Conservation (phyloP, 2,797 vertebrate species). For the Sebastes aleutianus region DNA sequence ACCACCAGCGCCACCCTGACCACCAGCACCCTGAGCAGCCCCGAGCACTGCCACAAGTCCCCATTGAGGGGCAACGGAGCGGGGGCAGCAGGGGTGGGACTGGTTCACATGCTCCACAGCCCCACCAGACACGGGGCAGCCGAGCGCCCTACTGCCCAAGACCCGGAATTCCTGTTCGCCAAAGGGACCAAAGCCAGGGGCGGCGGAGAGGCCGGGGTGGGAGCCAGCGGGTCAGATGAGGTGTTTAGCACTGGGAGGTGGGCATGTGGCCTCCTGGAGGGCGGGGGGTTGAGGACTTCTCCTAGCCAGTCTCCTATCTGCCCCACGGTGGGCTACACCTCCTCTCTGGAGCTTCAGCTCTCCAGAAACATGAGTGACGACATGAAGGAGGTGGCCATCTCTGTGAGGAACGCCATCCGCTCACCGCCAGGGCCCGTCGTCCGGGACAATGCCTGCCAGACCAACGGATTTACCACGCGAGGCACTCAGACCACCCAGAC, state of each 20-base stretch:
- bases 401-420: conserved; percentile 88
- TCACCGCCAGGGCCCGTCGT: conserved; percentile 76
- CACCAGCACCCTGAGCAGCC: conserved; percentile 93
- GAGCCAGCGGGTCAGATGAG: conserved; percentile 76
- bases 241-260: conserved; percentile 85
- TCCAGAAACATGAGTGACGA: conserved; percentile 96
- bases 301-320: conserved; percentile 85
- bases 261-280: conserved; percentile 86
- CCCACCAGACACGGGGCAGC: conserved; percentile 76
- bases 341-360: conserved; percentile 89
- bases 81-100: conserved; percentile 44
- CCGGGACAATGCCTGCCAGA: conserved; percentile 93
- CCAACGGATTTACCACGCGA: conserved; percentile 88
- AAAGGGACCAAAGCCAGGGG: conserved; percentile 76
- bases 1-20: conserved; percentile 96
- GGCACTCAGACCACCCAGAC: conserved; percentile 95
- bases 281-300: conserved; percentile 79
- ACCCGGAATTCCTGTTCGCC: conserved; percentile 71
- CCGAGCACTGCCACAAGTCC: conserved; percentile 92
- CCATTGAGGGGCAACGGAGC: conserved; percentile 74
- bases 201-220: conserved; percentile 71
- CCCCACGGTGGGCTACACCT: conserved; percentile 86
- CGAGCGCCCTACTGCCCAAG: conserved; percentile 67
- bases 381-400: conserved; percentile 98
- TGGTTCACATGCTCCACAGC: conserved; percentile 87